phyloP scores from a whole-genome alignment of 2,888 invertebrate species.

The Cosmopolites sordidus region DNA sequence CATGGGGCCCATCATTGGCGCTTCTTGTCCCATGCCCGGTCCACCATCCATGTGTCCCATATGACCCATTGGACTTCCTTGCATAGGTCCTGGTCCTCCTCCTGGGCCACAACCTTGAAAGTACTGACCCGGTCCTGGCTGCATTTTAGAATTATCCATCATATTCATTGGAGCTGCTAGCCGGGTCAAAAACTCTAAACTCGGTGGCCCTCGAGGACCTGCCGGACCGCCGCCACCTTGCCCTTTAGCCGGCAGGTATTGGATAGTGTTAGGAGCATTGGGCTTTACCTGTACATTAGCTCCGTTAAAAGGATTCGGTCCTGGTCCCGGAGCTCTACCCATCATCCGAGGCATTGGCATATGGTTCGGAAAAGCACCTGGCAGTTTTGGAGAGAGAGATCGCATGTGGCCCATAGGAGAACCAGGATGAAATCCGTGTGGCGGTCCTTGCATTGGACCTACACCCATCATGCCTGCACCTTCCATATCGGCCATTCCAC shows the following conservation, averaged over 20 bases:
- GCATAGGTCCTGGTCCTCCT: constrained; percentile 49
- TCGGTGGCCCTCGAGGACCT: constrained; percentile 81
- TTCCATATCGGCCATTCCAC: constrained; percentile 45
- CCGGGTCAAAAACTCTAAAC: constrained; percentile 83
- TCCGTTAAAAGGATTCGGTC: constrained; percentile 64
- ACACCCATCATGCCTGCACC: constrained; percentile 44
- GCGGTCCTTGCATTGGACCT: constrained; percentile 47
- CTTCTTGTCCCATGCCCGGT: constrained; percentile 42
- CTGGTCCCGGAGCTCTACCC: constrained; percentile 60
- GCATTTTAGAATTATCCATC: constrained; percentile 63
- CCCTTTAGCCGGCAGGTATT: constrained; percentile 94
- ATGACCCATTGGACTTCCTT: constrained; percentile 45
- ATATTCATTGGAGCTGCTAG: constrained; percentile 79
- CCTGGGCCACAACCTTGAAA: constrained; percentile 61
- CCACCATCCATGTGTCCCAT: constrained; percentile 50
- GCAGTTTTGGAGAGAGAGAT: constrained; percentile 64
- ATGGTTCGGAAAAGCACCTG: constrained; percentile 52
- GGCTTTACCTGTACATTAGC: constrained; percentile 92
- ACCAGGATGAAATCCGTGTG: constrained; percentile 46
- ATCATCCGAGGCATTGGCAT: constrained; percentile 56
- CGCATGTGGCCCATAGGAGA: constrained; percentile 47
- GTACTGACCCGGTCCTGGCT: constrained; percentile 65
- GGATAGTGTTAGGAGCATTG: constrained; percentile 95
- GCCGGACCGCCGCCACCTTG: constrained; percentile 70
- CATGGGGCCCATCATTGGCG: constrained; percentile 49